Conservation (phyloP, 2,888 invertebrate genomes). For the Psylliodes chrysocephalus region DNA sequence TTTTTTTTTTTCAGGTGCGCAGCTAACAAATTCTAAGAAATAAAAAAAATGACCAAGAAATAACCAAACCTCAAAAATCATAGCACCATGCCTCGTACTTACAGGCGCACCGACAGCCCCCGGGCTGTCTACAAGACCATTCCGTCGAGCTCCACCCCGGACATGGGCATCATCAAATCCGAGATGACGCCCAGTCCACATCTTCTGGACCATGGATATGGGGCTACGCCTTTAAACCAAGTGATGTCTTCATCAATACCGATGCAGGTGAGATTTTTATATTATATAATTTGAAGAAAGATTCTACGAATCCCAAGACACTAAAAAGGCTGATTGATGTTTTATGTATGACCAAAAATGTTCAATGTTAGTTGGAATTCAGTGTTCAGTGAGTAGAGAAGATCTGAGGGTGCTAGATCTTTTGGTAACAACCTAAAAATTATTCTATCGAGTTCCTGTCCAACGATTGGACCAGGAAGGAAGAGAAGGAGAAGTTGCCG, state of each 20-base stretch:
- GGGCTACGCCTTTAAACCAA: slow-evolving; percentile 80
- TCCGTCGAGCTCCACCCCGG: slow-evolving; percentile 63
- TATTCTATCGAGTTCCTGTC: too few species aligned
- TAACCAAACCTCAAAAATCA: slow-evolving; percentile 1
- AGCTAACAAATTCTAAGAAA: slow-evolving; percentile 16
- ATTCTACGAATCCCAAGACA: too few species aligned
- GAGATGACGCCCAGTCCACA: slow-evolving; percentile 75
- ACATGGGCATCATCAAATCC: slow-evolving; percentile 66
- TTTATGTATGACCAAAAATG: too few species aligned
- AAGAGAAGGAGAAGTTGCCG: too few species aligned
- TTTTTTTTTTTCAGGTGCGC: slow-evolving; percentile 12
- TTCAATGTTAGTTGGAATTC: too few species aligned
- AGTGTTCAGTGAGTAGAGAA: too few species aligned
- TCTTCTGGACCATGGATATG: slow-evolving; percentile 88
- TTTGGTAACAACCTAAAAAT: too few species aligned
- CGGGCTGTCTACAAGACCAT: slow-evolving; percentile 66
- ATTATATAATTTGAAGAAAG: too few species aligned
- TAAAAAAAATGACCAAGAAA: slow-evolving; percentile 28
- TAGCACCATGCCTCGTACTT: slow-evolving; percentile 68
- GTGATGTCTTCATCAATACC: slow-evolving; percentile 61
- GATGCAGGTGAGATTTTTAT: slow-evolving; percentile 20
- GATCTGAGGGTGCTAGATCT: too few species aligned
- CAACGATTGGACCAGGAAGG: too few species aligned
- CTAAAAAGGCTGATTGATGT: too few species aligned
- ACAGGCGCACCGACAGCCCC: slow-evolving; percentile 46